Percentiles rank a stretch among this genome's conserved stretches.
phyloP scores from a whole-genome alignment of 1,140 invertebrate species.

The Trichoplusia ni region DNA sequence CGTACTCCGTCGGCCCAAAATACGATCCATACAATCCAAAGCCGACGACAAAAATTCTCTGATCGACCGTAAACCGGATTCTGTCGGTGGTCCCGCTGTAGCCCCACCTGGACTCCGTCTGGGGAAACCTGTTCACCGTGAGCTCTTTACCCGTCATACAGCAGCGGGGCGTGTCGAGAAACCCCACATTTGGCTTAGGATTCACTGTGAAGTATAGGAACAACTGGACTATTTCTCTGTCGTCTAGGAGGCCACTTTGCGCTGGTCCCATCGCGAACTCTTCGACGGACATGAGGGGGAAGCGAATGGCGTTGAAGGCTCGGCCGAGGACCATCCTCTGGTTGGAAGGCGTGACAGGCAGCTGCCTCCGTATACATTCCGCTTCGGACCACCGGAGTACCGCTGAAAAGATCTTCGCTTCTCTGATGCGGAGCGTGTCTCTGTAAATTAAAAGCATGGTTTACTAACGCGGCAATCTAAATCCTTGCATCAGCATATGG shows the following conservation, averaged over 20 bases:
- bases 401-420: slow-evolving; percentile 91
- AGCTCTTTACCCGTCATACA: slow-evolving; percentile 93
- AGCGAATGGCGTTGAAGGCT: slow-evolving; percentile 89
- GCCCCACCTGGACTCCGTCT: slow-evolving; percentile 92
- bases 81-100: slow-evolving; percentile 93
- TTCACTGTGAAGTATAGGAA: slow-evolving; percentile 93
- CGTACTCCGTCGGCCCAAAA: slow-evolving; percentile 91
- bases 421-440: slow-evolving; percentile 91
- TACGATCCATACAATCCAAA: slow-evolving; percentile 95
- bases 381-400: slow-evolving; percentile 90
- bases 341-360: slow-evolving; percentile 87
- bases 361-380: slow-evolving; percentile 87
- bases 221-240: slow-evolving; percentile 88
- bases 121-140: slow-evolving; percentile 90
- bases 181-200: slow-evolving; percentile 87
- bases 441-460: slow-evolving; percentile 64
- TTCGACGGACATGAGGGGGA: slow-evolving; percentile 93
- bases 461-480: too few relatives aligned
- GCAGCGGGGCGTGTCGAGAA: slow-evolving; percentile 89
- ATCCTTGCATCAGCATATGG: too few relatives aligned
- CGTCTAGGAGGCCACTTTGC: slow-evolving; percentile 88
- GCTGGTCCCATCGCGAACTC: slow-evolving; percentile 93
- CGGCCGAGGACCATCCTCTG: slow-evolving; percentile 86
- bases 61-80: slow-evolving; percentile 92
- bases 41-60: slow-evolving; percentile 92